Percentiles rank a stretch among this genome's conserved stretches.
Evolutionary conservation across 2,113 vertebrate genomes (phyloP).

Genomic region (Neomonachus schauinslandi): DNA sequence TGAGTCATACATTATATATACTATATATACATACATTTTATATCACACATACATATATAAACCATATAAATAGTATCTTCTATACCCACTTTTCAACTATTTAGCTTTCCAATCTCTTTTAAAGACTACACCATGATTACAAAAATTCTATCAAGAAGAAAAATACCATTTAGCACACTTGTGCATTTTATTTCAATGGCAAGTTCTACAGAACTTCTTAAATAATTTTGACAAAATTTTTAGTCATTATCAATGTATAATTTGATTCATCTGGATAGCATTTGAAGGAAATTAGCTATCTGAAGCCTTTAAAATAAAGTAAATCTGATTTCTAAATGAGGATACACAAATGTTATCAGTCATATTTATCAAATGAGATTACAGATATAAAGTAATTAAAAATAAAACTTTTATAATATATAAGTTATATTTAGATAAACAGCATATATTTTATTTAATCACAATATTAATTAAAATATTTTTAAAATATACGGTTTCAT

Average conservation of each 20-base stretch:
- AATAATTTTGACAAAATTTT: constrained; percentile 56
- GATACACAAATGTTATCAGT: constrained; percentile 48
- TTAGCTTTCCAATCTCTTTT: constrained; percentile 59
- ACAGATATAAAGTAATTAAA: constrained; percentile 35
- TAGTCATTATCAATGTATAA: constrained; percentile 43
- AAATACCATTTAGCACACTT: constrained; percentile 47
- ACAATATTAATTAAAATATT: constrained; percentile 67
- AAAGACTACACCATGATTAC: not conserved
- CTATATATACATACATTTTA: constrained; percentile 12
- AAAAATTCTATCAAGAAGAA: constrained; percentile 58
- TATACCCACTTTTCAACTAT: not conserved
- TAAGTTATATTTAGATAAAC: constrained; percentile 48
- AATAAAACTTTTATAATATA: constrained; percentile 48
- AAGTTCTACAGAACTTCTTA: constrained; percentile 53
- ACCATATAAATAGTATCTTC: constrained; percentile 50
- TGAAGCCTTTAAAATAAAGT: constrained; percentile 61
- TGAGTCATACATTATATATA: constrained; percentile 31
- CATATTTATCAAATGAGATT: constrained; percentile 53
- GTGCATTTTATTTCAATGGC: constrained; percentile 52
- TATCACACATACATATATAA: constrained; percentile 15
- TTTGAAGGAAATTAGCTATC: constrained; percentile 57
- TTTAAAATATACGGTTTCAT: constrained; percentile 82
- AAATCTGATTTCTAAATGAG: constrained; percentile 59
- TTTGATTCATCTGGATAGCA: constrained; percentile 9
- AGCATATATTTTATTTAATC: constrained; percentile 32